Evolutionary conservation across 2,888 invertebrate genomes (phyloP).

Genomic region (Eristalis tenax): DNA sequence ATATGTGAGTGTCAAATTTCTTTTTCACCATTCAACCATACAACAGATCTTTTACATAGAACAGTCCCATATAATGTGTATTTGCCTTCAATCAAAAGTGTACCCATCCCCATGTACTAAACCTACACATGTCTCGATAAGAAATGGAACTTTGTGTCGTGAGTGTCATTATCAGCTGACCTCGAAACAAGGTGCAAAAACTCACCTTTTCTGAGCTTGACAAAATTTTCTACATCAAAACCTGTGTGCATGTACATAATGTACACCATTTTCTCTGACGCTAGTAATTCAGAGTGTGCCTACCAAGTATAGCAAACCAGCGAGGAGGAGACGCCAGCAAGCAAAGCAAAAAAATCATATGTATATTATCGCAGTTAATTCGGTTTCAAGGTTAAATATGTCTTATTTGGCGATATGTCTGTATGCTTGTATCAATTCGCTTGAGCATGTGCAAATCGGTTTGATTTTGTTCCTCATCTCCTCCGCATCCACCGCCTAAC

Average conservation of each 20-base stretch:
- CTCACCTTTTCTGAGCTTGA: background rate
- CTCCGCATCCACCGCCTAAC: background rate
- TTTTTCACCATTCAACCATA: background rate
- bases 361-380: constrained; percentile 49
- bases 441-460: constrained; percentile 10
- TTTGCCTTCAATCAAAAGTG: background rate
- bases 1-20: constrained; percentile 76
- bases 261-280: constrained; percentile 3
- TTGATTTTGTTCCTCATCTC: background rate
- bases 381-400: constrained; percentile 59
- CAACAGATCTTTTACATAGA: background rate
- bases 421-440: background rate
- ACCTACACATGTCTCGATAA: constrained; percentile 11
- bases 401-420: constrained; percentile 29
- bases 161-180: constrained; percentile 46
- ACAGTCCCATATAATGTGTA: background rate
- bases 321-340: background rate
- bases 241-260: background rate
- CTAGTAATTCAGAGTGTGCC: background rate
- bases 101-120: background rate
- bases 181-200: constrained; percentile 7
- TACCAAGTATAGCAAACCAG: background rate
- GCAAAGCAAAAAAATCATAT: background rate
- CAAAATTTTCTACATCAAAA: background rate
- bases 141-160: background rate